Percentiles rank a stretch among this genome's conserved stretches.
Conservation (phyloP, 1,140 invertebrate species). For the Druon quercuslanigerum region DNA sequence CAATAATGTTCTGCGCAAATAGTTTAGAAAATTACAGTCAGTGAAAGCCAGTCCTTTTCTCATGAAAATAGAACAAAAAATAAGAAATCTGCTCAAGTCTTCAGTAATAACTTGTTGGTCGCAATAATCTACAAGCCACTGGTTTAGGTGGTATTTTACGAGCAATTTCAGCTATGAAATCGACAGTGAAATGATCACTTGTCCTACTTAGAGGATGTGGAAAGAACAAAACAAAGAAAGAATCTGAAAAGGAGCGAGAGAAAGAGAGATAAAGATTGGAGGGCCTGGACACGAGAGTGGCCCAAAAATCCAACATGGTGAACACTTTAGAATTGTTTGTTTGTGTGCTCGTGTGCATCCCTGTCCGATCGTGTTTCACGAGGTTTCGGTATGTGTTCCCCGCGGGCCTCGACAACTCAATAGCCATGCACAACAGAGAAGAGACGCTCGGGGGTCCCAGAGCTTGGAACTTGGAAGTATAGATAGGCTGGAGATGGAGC, state of each 20-base stretch:
- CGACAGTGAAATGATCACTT: conserved; percentile 54
- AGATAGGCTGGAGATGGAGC: conserved; percentile 26
- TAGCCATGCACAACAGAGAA: conserved; percentile 46
- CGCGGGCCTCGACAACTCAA: conserved; percentile 64
- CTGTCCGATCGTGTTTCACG: conserved; percentile 67
- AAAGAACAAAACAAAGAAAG: conserved; percentile 18
- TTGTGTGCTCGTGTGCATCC: conserved; percentile 54
- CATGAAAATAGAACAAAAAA: background rate
- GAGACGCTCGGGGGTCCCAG: conserved; percentile 24
- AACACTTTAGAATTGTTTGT: conserved; percentile 41
- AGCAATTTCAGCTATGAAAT: conserved; percentile 44
- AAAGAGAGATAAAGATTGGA: conserved; percentile 22
- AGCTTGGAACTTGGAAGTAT: conserved; percentile 29
- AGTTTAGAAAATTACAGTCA: conserved; percentile 13
- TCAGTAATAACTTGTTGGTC: background rate
- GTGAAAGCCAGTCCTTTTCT: background rate
- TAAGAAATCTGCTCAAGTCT: background rate
- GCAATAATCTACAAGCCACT: background rate
- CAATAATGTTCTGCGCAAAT: background rate
- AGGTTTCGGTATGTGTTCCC: conserved; percentile 62
- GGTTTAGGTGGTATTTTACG: conserved; percentile 18
- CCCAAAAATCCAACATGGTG: conserved; percentile 40
- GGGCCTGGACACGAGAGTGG: conserved; percentile 52
- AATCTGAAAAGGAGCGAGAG: conserved; percentile 24
- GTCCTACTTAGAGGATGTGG: conserved; percentile 42